Evolutionary conservation across 2,113 vertebrate genomes (phyloP), one percentile per base, ranked within the genome.

Genomic region (Notothenia rossii): DNA sequence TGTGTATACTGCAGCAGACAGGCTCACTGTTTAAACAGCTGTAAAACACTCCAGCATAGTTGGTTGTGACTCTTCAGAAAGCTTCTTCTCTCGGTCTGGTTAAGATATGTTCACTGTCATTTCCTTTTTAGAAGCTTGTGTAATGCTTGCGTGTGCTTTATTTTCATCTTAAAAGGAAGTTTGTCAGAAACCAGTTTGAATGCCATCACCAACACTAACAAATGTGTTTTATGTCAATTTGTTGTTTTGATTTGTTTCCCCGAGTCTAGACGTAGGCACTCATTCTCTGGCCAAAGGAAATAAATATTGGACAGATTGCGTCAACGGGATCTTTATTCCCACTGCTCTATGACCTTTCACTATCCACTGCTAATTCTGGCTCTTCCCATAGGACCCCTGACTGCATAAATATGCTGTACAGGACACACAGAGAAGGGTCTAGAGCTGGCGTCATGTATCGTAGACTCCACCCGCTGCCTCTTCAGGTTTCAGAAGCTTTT

Each of bases 321-420:
- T 94, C 90, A 92, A 92, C 90, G 84, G 85, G 85, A 82, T 92
- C 79, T 90, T 80, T 75, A 60, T 92, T 93, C 90, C 91, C 85
- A 84, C 89, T 89, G 69, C 89, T 88, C 82, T 67, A 4, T 93
- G 92, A 93, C 93, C 92, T 95, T 93, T 93, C 73, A 66, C 68
- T 78, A 79, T 79, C 85, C 82, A 83, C 72, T 72, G 86, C 91
- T 94, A 95, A 93, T 93, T 95, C 77, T 90, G 92, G 79, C 88
- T 87, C 70, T 89, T 93, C 93, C 91, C 93, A 90, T 75, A 82
- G 86, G 89, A 88, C 72, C 81, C 85, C 18, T 9, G 45, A 48
- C 87, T 72, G 80, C 72, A 87, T 80, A 92, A 91, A 91, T 88
- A 83, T 82, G 88, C 86, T 82, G 69, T 78, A 77, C 77, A 77